Conservation (phyloP, 2,797 vertebrate genomes). For the Pachyuromys duprasi region DNA sequence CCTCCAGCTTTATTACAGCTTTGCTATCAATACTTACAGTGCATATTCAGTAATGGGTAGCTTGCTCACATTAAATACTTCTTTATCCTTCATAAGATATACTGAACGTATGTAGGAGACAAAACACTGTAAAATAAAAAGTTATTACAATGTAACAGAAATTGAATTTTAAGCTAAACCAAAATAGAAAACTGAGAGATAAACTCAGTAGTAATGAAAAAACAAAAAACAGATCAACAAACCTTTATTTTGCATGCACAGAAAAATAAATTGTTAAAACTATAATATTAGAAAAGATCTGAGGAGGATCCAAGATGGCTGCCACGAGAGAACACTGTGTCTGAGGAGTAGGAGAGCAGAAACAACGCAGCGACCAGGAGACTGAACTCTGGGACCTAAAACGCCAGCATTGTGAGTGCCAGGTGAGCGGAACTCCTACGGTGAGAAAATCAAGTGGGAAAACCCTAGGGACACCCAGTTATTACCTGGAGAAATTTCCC, state of each 20-base stretch:
- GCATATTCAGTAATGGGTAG: constrained; percentile 93
- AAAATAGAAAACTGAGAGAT: constrained; percentile 55
- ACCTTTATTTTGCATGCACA: background rate
- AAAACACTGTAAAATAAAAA: constrained; percentile 91
- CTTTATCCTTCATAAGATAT: constrained; percentile 98
- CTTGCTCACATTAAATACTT: constrained; percentile 94
- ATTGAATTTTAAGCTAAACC: constrained; percentile 53
- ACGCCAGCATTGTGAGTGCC: too few relatives aligned
- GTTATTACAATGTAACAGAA: background rate
- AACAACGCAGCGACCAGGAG: too few relatives aligned
- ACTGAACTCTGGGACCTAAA: too few relatives aligned
- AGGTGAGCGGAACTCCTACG: too few relatives aligned
- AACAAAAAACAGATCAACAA: background rate
- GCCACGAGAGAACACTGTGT: too few relatives aligned
- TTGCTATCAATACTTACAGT: constrained; percentile 88
- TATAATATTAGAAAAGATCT: constrained; percentile 35
- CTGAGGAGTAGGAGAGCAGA: too few relatives aligned
- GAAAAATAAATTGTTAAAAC: constrained; percentile 13
- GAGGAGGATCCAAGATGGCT: too few relatives aligned
- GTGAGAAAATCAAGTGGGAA: too few relatives aligned
- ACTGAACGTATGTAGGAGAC: constrained; percentile 97
- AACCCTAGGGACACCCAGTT: too few relatives aligned
- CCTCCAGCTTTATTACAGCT: background rate
- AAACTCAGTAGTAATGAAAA: constrained; percentile 4
- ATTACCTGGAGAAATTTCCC: too few relatives aligned